phyloP scores from a whole-genome alignment of 1,140 invertebrate genomes.

The Belonocnema kinseyi region DNA sequence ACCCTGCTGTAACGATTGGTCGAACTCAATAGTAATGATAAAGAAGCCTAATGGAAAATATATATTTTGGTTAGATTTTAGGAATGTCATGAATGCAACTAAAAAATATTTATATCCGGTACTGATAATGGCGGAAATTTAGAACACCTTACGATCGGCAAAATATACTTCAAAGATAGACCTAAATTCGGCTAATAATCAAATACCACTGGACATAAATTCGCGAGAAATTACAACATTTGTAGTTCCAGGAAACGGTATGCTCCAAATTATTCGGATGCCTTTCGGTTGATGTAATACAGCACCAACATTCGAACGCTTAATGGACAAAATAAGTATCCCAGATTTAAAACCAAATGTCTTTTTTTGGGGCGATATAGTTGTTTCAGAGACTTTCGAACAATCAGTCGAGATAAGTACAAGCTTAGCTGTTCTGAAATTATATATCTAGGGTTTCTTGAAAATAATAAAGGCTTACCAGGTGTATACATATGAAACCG shows the following conservation, averaged over 20 bases:
- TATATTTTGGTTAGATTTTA: not conserved
- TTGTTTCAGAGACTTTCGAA: no score
- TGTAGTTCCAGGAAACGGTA: constrained; percentile 1
- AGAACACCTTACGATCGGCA: not conserved
- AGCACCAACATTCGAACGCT: no score
- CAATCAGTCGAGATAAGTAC: no score
- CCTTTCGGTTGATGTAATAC: not conserved
- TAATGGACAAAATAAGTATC: no score
- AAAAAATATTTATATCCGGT: not conserved
- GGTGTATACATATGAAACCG: no score
- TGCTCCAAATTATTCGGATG: constrained; percentile 9
- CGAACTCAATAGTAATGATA: not conserved
- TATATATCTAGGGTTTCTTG: no score
- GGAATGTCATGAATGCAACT: not conserved
- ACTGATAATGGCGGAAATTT: not conserved
- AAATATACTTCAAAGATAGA: not conserved
- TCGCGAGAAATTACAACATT: constrained; percentile 30
- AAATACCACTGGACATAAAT: not conserved
- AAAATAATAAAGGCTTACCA: no score
- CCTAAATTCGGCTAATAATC: not conserved
- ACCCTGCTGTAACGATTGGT: constrained; percentile 36
- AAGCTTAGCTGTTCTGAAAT: no score
- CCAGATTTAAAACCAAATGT: no score
- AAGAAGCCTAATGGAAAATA: not conserved
- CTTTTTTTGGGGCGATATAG: no score